Evolutionary conservation across 2,888 invertebrate genomes (phyloP).

Genomic region (Cosmia pyralina): DNA sequence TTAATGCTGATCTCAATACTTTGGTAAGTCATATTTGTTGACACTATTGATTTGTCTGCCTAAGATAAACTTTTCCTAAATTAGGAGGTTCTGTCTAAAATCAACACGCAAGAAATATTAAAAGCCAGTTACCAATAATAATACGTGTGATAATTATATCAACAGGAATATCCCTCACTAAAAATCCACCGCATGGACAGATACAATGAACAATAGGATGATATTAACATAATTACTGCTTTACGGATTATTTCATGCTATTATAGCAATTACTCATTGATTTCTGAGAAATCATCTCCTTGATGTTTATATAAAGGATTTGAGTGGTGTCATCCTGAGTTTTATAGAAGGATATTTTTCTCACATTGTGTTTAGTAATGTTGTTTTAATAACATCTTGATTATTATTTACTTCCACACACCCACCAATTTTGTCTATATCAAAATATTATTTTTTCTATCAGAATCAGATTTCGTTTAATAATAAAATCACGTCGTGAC

Average conservation of each 20-base stretch:
- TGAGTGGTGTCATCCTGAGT: not conserved
- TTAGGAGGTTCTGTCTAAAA: not conserved
- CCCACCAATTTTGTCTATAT: not conserved
- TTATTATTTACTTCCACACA: not conserved
- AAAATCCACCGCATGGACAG: conserved; percentile 3
- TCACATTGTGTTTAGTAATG: not conserved
- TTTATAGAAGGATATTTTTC: not conserved
- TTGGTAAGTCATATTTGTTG: conserved; percentile 89
- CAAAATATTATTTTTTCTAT: not conserved
- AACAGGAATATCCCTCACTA: not conserved
- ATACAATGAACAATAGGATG: conserved; percentile 47
- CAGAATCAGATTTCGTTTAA: conserved; percentile 12
- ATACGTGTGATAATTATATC: not conserved
- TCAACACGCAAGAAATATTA: not conserved
- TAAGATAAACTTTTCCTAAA: not conserved
- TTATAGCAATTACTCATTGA: conserved; percentile 32
- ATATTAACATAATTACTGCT: conserved; percentile 48
- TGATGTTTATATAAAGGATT: not conserved
- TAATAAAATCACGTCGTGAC: conserved; percentile 45
- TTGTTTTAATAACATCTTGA: not conserved
- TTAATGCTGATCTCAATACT: conserved; percentile 93
- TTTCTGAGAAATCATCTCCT: conserved; percentile 22
- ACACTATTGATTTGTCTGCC: not conserved
- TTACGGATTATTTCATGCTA: conserved; percentile 39
- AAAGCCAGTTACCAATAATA: not conserved